These are phyloP conservation scores for Notamacropus eugenii DNA, from an alignment of 2,797 vertebrate genomes.

Conservation along the genomic window DNA sequence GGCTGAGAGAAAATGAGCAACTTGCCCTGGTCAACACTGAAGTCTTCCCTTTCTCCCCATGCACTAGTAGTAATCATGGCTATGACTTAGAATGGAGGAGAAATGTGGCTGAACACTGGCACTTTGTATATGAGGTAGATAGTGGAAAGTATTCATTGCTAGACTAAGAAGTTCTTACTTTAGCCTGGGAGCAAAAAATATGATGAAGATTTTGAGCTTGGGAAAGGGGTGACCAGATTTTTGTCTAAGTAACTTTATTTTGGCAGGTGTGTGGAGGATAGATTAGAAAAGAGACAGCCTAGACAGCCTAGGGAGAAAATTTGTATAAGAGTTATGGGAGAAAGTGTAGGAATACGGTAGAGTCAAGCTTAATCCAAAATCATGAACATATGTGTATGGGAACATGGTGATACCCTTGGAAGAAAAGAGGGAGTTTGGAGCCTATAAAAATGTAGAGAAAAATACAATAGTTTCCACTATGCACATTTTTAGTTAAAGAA, in stretches of 20 bases:
- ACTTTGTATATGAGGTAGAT: neutral
- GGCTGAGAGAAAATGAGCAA: neutral
- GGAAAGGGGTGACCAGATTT: neutral
- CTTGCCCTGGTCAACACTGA: neutral
- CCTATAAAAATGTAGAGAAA: neutral
- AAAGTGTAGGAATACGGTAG: neutral
- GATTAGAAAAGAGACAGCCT: neutral
- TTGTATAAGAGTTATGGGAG: neutral
- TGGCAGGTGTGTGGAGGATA: neutral
- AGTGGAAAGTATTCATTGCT: neutral
- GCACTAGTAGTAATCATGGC: neutral
- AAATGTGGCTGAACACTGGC: neutral
- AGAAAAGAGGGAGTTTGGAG: neutral
- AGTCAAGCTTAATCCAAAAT: neutral
- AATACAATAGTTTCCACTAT: neutral
- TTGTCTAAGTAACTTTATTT: neutral
- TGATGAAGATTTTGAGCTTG: neutral
- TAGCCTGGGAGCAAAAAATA: neutral
- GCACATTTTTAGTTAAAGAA: neutral
- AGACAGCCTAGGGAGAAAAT: neutral
- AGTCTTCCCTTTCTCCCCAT: neutral
- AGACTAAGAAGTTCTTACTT: neutral
- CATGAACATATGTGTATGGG: neutral
- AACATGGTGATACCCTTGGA: neutral
- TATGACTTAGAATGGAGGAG: neutral